Base-by-base conservation (phyloP, 2,797 vertebrate species). In the Tragopan temminckii region DNA sequence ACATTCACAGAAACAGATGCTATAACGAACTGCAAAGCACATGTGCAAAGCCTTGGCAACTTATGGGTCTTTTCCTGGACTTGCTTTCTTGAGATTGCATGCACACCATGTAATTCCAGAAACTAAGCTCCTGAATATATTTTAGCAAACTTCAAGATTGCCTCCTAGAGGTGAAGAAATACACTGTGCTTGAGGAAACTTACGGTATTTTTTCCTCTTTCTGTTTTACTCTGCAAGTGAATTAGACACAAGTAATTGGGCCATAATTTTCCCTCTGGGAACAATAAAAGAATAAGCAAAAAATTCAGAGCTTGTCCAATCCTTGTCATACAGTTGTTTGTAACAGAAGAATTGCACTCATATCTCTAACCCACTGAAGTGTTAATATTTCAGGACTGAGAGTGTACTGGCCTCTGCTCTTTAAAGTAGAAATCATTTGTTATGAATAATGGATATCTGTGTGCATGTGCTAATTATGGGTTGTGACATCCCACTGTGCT, bases 401-500 rank as follows among this genome's bases (percentile, higher is more conserved):
- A 74, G 16, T 16, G 19, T 74, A 29, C 17, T 55, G 25, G 46
- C 11, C 24, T 45, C 38, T 59, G 40, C 55, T 67, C 58, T 66
- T 80, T 45, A 46, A 57, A 80, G 15, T 27, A 59, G 48, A 92
- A 94, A 87, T 59, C 58, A 59, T 55, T 70, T 58, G 33, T 59
- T 80, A 38, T 80, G 57, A 86, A 17, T 61, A 66, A 58, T 23
- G 43, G 38, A 11, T 80, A 63, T 62, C 80, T 76, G 6, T 81
- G 6, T 77, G 71, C 77, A 25, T 27, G 77, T 67, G 83, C 88
- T 79, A 81, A 64, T 93, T 75, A 80, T 21, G 81, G 27, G 29
- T 13, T 91, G 67, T 93, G 92, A 85, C 74, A 89, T 92, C 92
- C 80, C 48, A 52, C 74, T 75, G 91, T 72, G 87, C 78, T 92